Base-by-base conservation (phyloP, 2,888 invertebrate genomes). In the Thumatha senex region DNA sequence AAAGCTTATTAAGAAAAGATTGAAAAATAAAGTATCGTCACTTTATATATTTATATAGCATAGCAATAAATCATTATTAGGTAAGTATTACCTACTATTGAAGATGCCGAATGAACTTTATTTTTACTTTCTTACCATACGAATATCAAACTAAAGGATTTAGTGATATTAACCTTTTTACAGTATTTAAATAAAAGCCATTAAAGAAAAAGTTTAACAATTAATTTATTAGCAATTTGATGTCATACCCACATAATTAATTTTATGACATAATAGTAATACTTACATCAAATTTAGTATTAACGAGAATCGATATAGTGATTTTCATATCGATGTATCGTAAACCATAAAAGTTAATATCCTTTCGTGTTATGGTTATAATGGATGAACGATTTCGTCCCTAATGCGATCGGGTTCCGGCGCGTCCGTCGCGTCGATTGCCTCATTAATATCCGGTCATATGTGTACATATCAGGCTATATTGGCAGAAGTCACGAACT, bases 401-500 rank as follows among this genome's bases (percentile, higher is more conserved):
- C 70, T 75, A 76, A 76, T 74, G 75, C 67, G 76, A 73, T 75
- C 74, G 71, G 72, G 72, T 75, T 76, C 74, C 76, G 72, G 55
- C 56, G 67, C 67, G 69, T 61, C 68, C 65, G 70, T 58, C 61
- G 73, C 74, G 74, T 65, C 78, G 78, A 82, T 83, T 80, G 80
- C 76, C 82, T 84, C 84, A 84, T 86, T 84, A 86, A 84, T 85
- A 82, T 81, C 83, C 81, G 78, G 76, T 65, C 72, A 70, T 74
- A 76, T 79, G 74, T 81, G 71, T 74, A 71, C 69, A 66, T 65
- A 64, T 53, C 42, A 36, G 51, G 57, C 61, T 63, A 65, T 68
- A 65, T 72, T 61, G 61, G 54, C 45, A 34, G 47, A 52, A 62
- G 67, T 65, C 62, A 71, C 73, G 64, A 72, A 62, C 55, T 51